phyloP scores from a whole-genome alignment of 2,888 invertebrate species.

The Ichneumon xanthorius region DNA sequence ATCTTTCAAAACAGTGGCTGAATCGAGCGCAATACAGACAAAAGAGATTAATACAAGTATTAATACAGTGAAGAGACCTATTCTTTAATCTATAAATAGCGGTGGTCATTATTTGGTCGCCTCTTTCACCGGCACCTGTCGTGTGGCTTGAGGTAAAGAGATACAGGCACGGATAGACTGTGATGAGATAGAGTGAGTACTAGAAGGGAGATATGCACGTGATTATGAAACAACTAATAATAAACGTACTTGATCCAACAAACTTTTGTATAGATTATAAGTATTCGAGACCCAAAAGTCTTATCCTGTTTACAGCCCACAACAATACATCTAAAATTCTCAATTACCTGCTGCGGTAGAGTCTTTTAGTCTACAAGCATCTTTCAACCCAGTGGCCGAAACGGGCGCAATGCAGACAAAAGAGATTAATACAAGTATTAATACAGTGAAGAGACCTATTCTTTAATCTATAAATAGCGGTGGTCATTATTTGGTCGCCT shows the following conservation, averaged over 20 bases:
- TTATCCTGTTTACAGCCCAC: not conserved
- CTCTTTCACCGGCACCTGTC: constrained; percentile 83
- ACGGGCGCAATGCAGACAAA: not conserved
- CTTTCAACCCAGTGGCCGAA: not conserved
- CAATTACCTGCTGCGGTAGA: not conserved
- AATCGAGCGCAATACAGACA: not conserved
- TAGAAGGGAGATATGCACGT: constrained; percentile 8
- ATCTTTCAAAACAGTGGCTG: not conserved
- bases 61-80: not conserved
- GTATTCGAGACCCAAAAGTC: not conserved
- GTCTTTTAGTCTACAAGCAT: not conserved
- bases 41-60: constrained; percentile 2
- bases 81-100: constrained; percentile 71
- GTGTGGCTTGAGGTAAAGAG: constrained; percentile 80
- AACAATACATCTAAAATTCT: not conserved
- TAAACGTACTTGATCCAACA: not conserved
- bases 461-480: constrained; percentile 71
- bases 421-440: not conserved
- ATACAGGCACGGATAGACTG: constrained; percentile 51
- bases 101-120: constrained; percentile 78
- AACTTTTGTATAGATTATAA: not conserved
- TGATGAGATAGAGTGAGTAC: constrained; percentile 43
- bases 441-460: not conserved
- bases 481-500: constrained; percentile 79
- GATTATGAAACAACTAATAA: no score